Percentiles rank a stretch among this genome's conserved stretches.
These are phyloP conservation scores for Lithosia quadra DNA, from an alignment of 2,888 invertebrate species.

Conservation along the genomic window DNA sequence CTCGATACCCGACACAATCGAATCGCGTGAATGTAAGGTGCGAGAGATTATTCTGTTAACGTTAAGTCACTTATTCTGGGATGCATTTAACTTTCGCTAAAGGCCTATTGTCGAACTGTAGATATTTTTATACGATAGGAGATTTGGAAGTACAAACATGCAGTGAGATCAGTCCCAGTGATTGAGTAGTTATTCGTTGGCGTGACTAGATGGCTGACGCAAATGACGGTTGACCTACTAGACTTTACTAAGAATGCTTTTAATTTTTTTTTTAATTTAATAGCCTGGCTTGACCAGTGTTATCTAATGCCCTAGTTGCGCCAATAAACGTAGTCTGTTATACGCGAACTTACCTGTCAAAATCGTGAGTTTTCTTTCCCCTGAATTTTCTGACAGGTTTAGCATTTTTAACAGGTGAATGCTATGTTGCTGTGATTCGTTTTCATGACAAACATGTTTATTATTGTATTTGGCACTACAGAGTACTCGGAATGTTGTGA, in stretches of 20 bases:
- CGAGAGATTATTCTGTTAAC: conserved; percentile 46
- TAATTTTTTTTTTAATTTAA: not conserved
- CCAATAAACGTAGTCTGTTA: conserved; percentile 27
- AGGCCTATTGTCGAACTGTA: conserved; percentile 74
- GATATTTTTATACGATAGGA: conserved; percentile 65
- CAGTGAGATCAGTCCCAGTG: conserved; percentile 49
- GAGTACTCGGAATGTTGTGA: conserved; percentile 59
- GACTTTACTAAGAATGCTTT: not conserved
- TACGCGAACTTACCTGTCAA: conserved; percentile 34
- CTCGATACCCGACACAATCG: conserved; percentile 44
- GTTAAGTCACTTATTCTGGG: conserved; percentile 45
- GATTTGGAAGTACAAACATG: conserved; percentile 65
- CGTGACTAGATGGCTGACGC: conserved; percentile 41
- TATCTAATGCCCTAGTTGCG: conserved; percentile 41
- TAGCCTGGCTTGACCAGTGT: not conserved
- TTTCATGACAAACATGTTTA: conserved; percentile 47
- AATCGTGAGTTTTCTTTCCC: conserved; percentile 19
- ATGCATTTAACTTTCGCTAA: conserved; percentile 79
- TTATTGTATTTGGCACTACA: conserved; percentile 35
- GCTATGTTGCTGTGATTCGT: conserved; percentile 42
- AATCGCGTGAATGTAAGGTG: conserved; percentile 42
- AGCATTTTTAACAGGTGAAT: conserved; percentile 27
- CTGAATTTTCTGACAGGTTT: conserved; percentile 21
- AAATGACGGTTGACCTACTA: conserved; percentile 11
- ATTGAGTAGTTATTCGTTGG: conserved; percentile 37